Evolutionary conservation across 2,888 invertebrate species (phyloP), one percentile per base, ranked within the genome.

Genomic region (Acleris emargana): DNA sequence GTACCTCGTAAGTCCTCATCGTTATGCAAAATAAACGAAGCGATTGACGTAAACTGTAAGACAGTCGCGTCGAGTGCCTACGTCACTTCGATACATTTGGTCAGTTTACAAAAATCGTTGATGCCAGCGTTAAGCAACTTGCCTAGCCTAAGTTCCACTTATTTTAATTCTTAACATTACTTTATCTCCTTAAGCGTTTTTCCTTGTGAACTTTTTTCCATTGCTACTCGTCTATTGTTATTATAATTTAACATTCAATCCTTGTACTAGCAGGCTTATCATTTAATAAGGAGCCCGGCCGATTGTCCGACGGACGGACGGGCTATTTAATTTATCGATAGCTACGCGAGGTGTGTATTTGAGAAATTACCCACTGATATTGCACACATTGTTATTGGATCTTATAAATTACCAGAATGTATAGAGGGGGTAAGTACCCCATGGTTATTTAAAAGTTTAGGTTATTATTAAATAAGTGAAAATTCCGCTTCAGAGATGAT

Each of bases 281-380:
- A 79, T 80, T 81, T 79, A 80, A 81, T 79, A 80, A 79, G 74
- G 73, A 71, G 71, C 75, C 52, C 62, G 55, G 74, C 73, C 77
- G 72, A 76, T 77, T 78, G 77, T 74, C 58, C 57, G 67, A 52
- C 68, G 47, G 54, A 53, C 68, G 45, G 16, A 53, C 66, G 51
- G 62, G 73, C 75, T 73, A 82, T 83, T 84, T 84, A 85, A 85
- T 84, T 83, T 79, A 80, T 63, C 62, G 75, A 70, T 72, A 72
- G 77, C 78, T 75, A 74, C 68, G 81, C 84, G 82, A 89, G 89
- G 89, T 89, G 89, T 84, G 82, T 81, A 76, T 86, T 87, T 90
- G 89, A 91, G 86, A 88, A 88, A 90, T 89, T 82, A 82, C 86
- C 81, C 73, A 76, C 79, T 77, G 87, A 89, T 88, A 85, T 75